Evolutionary conservation across 1,140 invertebrate genomes (phyloP), one percentile per base, ranked within the genome.

Genomic region (Anadara kagoshimensis): DNA sequence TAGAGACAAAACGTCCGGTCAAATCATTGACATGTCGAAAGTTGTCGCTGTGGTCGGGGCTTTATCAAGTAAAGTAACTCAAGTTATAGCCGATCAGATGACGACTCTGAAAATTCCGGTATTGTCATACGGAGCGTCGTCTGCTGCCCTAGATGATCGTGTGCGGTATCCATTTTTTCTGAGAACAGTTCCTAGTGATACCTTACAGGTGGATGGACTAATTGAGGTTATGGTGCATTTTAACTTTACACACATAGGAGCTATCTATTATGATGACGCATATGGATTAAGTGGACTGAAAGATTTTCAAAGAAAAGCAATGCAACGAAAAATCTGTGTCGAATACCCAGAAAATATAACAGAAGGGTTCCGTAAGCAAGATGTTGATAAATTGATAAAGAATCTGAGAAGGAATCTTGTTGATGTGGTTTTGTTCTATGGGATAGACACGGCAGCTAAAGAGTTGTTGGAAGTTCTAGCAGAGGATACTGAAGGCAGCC

Each of bases 261-360:
- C 74, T 12, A 36, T 84, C 43, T 78, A 80, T 58, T 53, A 75
- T n/a, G 68, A 80, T 54, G 79, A 82, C 61, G 76, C 76, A 0
- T 84, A 84, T 56, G 82, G 82, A 18, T 51, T 51, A 44, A 72
- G 69, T 20, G 82, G 75, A 0, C 76, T 76, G 18, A 36, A 75
- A 43, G 43, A 29, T 10, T 67, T 84, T 26, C 51, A 51, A 24
- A 11, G 59, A 12, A 57, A 69, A n/a, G 78, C 80, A 3, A 54
- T 65, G 18, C 12, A 45, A 0, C 71, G 51, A 11, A 70, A 74
- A 36, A 92, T 94, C 77, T 88, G 86, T 57, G 92, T 94, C 56
- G 91, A 93, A 24, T 84, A 86, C 1, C 59, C 76, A 14, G 59
- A 75, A 18, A 64, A 29, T 5, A 61, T 83, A 8, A 91, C 91